A percentile compares a stretch with the other conserved stretches of the same genome.
These are phyloP conservation scores for Heliocidaris erythrogramma DNA, from an alignment of 35 echinoderm and acorn worm genomes.

Conservation along the genomic window DNA sequence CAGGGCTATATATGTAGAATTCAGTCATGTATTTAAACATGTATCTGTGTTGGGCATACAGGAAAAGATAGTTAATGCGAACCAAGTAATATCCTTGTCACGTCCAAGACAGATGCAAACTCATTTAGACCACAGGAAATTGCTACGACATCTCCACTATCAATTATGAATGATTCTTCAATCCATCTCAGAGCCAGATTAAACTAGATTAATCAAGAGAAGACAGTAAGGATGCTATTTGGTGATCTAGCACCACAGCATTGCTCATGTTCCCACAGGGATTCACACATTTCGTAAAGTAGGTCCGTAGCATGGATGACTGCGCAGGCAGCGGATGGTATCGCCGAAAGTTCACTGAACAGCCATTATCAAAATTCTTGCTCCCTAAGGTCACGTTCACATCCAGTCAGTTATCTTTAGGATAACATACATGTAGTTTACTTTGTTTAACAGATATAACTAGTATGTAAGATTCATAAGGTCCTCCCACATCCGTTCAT, in stretches of 20 bases:
- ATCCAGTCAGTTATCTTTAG: neutral
- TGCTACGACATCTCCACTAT: neutral
- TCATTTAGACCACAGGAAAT: neutral
- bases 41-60: too few species aligned
- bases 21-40: too few species aligned
- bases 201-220: neutral
- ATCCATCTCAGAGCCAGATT: neutral
- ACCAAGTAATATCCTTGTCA: neutral
- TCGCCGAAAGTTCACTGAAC: constrained; percentile 8
- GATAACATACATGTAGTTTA: neutral
- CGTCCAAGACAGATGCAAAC: neutral
- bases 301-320: neutral
- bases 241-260: neutral
- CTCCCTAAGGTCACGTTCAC: neutral
- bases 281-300: neutral
- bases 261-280: neutral
- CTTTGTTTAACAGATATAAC: neutral
- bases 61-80: too few species aligned
- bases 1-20: too few species aligned
- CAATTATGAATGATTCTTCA: neutral
- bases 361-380: neutral
- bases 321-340: neutral
- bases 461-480: neutral
- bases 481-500: neutral
- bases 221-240: neutral